These are phyloP conservation scores for Zygothrica quintamaculata DNA, from an alignment of 2,888 invertebrate genomes.

Conservation along the genomic window DNA sequence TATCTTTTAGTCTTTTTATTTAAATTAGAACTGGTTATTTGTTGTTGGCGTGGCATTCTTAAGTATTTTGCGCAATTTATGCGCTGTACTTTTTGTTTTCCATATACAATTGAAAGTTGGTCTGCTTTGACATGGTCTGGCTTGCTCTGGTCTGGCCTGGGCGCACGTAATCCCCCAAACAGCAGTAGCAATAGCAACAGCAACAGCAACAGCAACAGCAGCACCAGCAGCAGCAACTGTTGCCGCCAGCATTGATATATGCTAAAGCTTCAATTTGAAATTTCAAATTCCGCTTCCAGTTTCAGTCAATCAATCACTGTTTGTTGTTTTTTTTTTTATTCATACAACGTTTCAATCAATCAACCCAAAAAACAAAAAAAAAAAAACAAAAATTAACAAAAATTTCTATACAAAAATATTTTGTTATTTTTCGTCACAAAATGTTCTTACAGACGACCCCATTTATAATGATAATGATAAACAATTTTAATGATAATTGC, in stretches of 20 bases:
- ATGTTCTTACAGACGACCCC: slow-evolving; percentile 15
- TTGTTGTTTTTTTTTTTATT: no score
- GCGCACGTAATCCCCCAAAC: slow-evolving; percentile 41
- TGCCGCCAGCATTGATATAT: background rate
- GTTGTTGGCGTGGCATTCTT: slow-evolving; percentile 65
- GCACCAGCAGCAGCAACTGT: no score
- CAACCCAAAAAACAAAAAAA: slow-evolving; percentile 40
- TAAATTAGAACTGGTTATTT: background rate
- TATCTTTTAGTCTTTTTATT: no score
- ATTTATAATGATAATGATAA: slow-evolving; percentile 42
- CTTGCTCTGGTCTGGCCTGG: no score
- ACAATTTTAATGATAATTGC: slow-evolving; percentile 48
- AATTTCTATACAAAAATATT: background rate
- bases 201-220: no score
- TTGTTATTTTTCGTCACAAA: slow-evolving; percentile 24
- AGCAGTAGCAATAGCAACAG: no score
- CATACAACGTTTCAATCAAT: slow-evolving; percentile 59
- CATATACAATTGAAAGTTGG: slow-evolving; percentile 55
- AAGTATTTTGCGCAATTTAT: slow-evolving; percentile 73
- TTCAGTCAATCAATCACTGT: slow-evolving; percentile 63
- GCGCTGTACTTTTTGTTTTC: slow-evolving; percentile 64
- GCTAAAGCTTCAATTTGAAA: background rate
- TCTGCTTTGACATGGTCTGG: no score
- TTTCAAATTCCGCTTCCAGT: slow-evolving; percentile 32
- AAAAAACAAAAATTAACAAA: slow-evolving; percentile 19